phyloP scores from a whole-genome alignment of 1,140 invertebrate species.

The Akabosia matsudoensis region DNA sequence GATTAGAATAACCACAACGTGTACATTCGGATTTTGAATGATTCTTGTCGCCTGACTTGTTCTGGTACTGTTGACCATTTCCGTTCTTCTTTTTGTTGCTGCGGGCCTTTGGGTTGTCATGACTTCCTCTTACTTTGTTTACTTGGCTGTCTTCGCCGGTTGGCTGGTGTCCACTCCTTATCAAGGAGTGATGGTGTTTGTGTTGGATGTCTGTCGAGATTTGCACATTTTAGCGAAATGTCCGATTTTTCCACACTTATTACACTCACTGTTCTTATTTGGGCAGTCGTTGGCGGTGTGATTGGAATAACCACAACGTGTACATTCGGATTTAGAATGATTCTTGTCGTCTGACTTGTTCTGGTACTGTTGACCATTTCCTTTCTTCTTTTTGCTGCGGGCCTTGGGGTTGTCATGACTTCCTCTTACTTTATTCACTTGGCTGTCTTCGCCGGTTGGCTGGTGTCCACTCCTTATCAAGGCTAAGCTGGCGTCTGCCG shows the following conservation, averaged over 20 bases:
- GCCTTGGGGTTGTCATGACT: neutral
- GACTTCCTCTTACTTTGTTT: no score
- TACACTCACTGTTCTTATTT: neutral
- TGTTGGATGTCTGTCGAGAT: neutral
- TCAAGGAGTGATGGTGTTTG: neutral
- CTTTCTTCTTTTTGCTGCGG: neutral
- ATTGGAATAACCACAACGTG: neutral
- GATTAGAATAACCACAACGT: neutral
- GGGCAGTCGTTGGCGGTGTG: neutral
- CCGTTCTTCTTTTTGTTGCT: neutral
- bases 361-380: neutral
- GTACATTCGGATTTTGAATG: slow-evolving; percentile 1
- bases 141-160: neutral
- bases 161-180: neutral
- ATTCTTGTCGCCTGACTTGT: neutral
- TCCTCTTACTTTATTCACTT: neutral
- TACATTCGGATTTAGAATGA: neutral
- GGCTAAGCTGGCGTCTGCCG: neutral
- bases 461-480: neutral
- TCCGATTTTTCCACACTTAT: neutral
- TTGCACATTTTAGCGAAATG: neutral
- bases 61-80: neutral
- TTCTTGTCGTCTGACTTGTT: neutral
- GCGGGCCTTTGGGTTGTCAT: neutral
- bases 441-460: neutral